Conservation (phyloP, 2,113 vertebrate genomes). For the Burhinus oedicnemus region DNA sequence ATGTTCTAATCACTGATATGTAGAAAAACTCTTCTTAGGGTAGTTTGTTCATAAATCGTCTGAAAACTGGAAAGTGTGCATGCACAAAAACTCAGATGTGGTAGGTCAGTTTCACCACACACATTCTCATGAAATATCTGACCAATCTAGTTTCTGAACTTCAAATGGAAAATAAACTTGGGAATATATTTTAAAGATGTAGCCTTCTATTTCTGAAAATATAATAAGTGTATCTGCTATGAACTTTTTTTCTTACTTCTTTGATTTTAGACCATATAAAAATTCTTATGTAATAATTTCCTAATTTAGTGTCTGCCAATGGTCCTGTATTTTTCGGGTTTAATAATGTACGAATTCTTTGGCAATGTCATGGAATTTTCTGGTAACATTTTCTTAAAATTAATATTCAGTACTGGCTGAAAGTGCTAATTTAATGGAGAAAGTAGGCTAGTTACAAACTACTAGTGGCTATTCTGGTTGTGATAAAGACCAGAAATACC, state of each 20-base stretch:
- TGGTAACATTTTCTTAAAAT: constrained; percentile 59
- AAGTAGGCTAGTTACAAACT: constrained; percentile 8
- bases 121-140: not conserved
- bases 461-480: constrained; percentile 32
- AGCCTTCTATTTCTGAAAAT: not conserved
- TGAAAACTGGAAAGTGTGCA: not conserved
- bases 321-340: constrained; percentile 28
- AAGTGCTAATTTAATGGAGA: constrained; percentile 45
- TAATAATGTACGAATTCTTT: constrained; percentile 33
- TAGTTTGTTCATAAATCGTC: not conserved
- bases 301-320: not conserved
- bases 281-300: not conserved
- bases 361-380: constrained; percentile 37
- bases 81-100: not conserved
- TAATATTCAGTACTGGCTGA: constrained; percentile 50
- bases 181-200: not conserved
- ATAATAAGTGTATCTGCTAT: not conserved
- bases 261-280: not conserved
- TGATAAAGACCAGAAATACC: constrained; percentile 21
- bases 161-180: not conserved
- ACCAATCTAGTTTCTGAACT: not conserved
- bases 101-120: not conserved
- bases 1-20: not conserved
- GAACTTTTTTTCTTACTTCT: not conserved
- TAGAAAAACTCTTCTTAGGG: not conserved